Evolutionary conservation across 2,797 vertebrate species (phyloP).

Genomic region (Pristis pectinata): DNA sequence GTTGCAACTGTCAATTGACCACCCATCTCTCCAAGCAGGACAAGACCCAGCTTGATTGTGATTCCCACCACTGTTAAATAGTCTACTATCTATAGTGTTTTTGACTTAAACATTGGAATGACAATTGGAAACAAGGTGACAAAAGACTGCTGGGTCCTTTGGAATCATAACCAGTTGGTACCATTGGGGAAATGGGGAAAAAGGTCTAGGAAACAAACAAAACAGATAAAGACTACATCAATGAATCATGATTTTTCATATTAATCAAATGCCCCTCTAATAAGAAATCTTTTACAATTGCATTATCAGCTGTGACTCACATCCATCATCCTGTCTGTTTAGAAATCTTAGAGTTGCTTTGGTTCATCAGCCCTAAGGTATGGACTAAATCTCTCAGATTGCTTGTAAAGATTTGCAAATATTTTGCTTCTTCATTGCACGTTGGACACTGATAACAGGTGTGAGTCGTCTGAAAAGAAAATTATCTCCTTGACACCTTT

Average conservation of each 20-base stretch:
- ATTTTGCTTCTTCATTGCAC: constrained; percentile 30
- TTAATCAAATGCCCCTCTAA: background rate
- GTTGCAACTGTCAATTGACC: background rate
- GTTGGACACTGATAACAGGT: constrained; percentile 23
- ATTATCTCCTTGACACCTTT: constrained; percentile 25
- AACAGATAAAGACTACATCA: background rate
- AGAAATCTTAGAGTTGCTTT: background rate
- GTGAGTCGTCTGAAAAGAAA: constrained; percentile 4
- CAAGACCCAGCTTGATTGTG: background rate
- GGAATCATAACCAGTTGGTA: background rate
- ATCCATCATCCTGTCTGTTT: constrained; percentile 23
- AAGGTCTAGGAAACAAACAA: background rate
- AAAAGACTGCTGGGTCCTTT: background rate
- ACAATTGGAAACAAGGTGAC: background rate
- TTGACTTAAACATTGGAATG: background rate
- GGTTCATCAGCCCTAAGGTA: constrained; percentile 21
- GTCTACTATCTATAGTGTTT: background rate
- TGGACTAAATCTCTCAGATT: constrained; percentile 22
- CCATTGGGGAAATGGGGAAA: background rate
- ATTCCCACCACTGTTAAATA: background rate
- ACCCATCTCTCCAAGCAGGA: background rate
- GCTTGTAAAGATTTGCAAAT: constrained; percentile 29
- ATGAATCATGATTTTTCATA: background rate
- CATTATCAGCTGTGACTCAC: background rate
- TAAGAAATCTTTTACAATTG: background rate